Conservation (phyloP, 37 sponge, comb jelly and placozoan species). For the Haliclona indistincta region DNA sequence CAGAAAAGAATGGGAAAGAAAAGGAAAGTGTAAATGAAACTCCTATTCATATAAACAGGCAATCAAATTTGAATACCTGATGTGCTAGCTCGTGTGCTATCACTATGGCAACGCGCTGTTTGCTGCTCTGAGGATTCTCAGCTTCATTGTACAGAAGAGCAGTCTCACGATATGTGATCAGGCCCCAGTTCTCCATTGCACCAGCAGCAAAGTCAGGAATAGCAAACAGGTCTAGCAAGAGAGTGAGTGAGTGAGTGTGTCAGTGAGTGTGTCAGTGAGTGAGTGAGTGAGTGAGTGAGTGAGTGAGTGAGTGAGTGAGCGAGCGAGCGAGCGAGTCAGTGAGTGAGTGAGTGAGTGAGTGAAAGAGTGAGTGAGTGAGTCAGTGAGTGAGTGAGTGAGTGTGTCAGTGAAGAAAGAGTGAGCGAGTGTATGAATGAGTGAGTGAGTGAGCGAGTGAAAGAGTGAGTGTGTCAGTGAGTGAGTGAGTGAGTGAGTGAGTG, state of each 20-base stretch:
- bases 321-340: too few relatives aligned
- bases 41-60: background rate
- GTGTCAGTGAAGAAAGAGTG: too few relatives aligned
- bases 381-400: too few relatives aligned
- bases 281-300: background rate
- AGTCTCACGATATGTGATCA: slow-evolving; percentile 92
- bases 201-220: slow-evolving; percentile 93
- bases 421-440: too few relatives aligned
- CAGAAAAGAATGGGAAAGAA: too few relatives aligned
- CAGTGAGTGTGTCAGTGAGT: background rate
- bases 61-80: slow-evolving; percentile 55
- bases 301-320: too few relatives aligned
- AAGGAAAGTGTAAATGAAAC: too few relatives aligned
- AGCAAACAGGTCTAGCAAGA: slow-evolving; percentile 85
- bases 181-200: slow-evolving; percentile 99
- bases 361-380: too few relatives aligned
- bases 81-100: slow-evolving; percentile 97
- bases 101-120: slow-evolving; percentile 85
- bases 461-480: too few relatives aligned
- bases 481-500: too few relatives aligned
- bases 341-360: too few relatives aligned
- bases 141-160: slow-evolving; percentile 74
- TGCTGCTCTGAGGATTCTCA: slow-evolving; percentile 48
- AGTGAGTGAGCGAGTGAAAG: too few relatives aligned
- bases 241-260: background rate